Evolutionary conservation across 2,113 vertebrate genomes (phyloP), one percentile per base, ranked within the genome.

Genomic region (Bubo scandiacus): DNA sequence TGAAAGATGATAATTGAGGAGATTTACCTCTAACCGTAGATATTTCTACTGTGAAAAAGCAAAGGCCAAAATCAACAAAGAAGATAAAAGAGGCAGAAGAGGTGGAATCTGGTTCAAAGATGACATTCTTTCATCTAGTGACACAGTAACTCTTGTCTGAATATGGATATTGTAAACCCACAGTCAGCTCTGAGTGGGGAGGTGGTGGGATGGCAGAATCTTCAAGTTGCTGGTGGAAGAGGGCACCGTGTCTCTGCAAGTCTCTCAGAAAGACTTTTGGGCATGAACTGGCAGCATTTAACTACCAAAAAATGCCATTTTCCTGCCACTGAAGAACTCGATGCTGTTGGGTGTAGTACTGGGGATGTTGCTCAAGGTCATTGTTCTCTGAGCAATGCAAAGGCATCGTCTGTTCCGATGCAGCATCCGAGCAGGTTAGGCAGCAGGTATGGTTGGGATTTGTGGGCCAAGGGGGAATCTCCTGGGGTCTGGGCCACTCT

Each of bases 351-450:
- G 15, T 55, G 27, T 14, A 26, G 30, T 18, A 5, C 0, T 36
- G 51, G 36, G 19, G 27, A 57, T 38, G 30, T 5, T 40, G 25
- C n/a, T 73, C 18, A 17, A 16, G 14, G 72, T 7, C 1, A 1
- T 36, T 36, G 36, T 70, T 74, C 42, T 40, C 27, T 20, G 43
- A 49, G 36, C 34, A 71, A 23, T 12, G 6, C 4, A 52, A 66
- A 67, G 29, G 3, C 12, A 32, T 15, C 0, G 0, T 20, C 11
- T 22, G n/a, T 25, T 3, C 1, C n/a, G n/a, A 2, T 70, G 67
- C 12, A 57, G 19, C 25, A 78, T 55, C 63, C 52, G 66, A 11
- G 12, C 47, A 86, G 22, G 18, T 5, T 34, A 36, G 4, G 26
- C 17, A 67, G 23, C 11, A 26, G 68, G 22, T 59, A 30, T 22